Percentiles rank a stretch among this genome's conserved stretches.
Evolutionary conservation across 2,113 vertebrate species (phyloP).

Genomic region (Brachirus orientalis): DNA sequence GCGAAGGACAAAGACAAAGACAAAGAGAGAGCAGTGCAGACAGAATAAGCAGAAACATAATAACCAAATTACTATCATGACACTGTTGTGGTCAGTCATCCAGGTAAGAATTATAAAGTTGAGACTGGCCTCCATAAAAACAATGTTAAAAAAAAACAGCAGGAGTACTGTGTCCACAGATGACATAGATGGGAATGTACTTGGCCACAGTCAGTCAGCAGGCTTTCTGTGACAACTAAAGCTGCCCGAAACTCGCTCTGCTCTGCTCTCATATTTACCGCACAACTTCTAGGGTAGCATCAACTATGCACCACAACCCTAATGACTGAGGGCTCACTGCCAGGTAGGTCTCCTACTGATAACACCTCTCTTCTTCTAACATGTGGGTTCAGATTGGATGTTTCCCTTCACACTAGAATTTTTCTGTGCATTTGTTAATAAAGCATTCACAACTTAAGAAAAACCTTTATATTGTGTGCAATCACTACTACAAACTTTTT

Average conservation of each 20-base stretch:
- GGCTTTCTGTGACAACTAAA: constrained; percentile 63
- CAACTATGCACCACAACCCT: constrained; percentile 48
- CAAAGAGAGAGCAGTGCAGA: constrained; percentile 35
- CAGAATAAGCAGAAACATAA: constrained; percentile 57
- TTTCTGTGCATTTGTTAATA: background rate
- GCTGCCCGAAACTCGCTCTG: constrained; percentile 52
- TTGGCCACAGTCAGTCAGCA: constrained; percentile 73
- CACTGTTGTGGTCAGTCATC: constrained; percentile 69
- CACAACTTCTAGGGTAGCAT: constrained; percentile 42
- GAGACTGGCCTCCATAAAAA: constrained; percentile 60
- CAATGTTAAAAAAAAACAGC: constrained; percentile 52
- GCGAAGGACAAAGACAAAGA: constrained; percentile 51
- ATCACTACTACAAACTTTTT: too few species aligned
- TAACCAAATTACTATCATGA: constrained; percentile 64
- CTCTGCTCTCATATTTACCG: constrained; percentile 46
- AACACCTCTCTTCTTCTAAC: background rate
- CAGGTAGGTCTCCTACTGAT: constrained; percentile 3
- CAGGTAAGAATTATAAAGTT: constrained; percentile 69
- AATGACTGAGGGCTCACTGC: constrained; percentile 17
- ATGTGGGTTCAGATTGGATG: background rate
- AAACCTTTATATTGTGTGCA: too few species aligned
- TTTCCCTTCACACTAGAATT: background rate
- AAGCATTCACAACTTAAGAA: background rate
- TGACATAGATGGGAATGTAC: constrained; percentile 68
- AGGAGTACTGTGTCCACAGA: constrained; percentile 49